These are phyloP conservation scores for Sialia sialis DNA, from an alignment of 2,113 vertebrate species.

Conservation along the genomic window DNA sequence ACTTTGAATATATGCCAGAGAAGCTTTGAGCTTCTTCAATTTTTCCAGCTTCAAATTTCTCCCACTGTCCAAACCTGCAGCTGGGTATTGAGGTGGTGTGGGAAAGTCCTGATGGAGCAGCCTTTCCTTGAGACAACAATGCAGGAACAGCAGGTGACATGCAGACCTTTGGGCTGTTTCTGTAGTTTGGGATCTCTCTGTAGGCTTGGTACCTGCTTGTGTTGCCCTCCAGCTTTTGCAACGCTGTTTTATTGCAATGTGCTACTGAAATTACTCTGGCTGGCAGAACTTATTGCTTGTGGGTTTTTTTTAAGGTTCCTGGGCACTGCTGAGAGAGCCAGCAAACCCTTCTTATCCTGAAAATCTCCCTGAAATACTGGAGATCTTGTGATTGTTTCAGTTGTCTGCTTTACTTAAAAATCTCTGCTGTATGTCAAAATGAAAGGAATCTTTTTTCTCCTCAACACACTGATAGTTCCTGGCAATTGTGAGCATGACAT, in stretches of 20 bases:
- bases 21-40: not conserved
- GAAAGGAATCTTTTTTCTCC: not conserved
- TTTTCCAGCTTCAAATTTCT: not conserved
- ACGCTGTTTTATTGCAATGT: not conserved
- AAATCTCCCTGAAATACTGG: conserved; percentile 10
- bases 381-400: not conserved
- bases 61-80: not conserved
- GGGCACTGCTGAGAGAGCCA: not conserved
- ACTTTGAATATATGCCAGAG: not conserved
- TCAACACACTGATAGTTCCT: not conserved
- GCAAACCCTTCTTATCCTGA: not conserved
- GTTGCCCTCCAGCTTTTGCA: not conserved
- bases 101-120: not conserved
- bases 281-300: not conserved
- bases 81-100: not conserved
- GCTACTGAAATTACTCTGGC: not conserved
- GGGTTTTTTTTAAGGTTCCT: not conserved
- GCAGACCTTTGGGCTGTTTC: not conserved
- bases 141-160: not conserved
- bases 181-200: not conserved
- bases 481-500: not conserved
- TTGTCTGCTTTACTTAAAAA: not conserved
- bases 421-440: not conserved
- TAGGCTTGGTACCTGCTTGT: not conserved
- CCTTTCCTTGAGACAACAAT: not conserved